phyloP scores from a whole-genome alignment of 2,113 vertebrate species.

The Lagopus muta region DNA sequence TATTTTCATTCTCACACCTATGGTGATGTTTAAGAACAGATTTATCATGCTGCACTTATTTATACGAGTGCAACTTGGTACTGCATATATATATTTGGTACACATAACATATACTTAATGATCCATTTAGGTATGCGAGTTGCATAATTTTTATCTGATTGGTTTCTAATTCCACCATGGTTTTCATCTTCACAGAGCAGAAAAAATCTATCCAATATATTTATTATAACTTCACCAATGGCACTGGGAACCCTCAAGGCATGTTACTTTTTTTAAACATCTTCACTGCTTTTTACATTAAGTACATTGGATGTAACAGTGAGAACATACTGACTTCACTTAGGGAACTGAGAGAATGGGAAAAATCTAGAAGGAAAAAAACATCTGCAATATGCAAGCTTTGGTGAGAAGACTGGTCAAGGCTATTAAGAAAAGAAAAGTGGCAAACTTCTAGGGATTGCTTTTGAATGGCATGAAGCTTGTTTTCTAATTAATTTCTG shows the following conservation, averaged over 20 bases:
- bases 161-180: background rate
- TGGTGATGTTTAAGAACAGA: background rate
- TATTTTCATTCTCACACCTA: background rate
- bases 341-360: background rate
- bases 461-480: background rate
- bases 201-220: background rate
- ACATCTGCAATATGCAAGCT: background rate
- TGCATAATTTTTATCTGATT: background rate
- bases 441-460: background rate
- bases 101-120: background rate
- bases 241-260: background rate
- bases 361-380: background rate
- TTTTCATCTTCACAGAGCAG: background rate
- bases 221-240: background rate
- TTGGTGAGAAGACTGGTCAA: background rate
- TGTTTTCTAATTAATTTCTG: background rate
- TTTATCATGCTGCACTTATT: background rate
- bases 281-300: background rate
- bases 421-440: background rate
- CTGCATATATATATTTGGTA: background rate
- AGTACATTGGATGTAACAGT: background rate
- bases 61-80: background rate
- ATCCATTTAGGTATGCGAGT: background rate
- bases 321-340: background rate
- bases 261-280: background rate